Evolutionary conservation across 1,140 invertebrate genomes (phyloP).

Genomic region (Drosophila funebris): DNA sequence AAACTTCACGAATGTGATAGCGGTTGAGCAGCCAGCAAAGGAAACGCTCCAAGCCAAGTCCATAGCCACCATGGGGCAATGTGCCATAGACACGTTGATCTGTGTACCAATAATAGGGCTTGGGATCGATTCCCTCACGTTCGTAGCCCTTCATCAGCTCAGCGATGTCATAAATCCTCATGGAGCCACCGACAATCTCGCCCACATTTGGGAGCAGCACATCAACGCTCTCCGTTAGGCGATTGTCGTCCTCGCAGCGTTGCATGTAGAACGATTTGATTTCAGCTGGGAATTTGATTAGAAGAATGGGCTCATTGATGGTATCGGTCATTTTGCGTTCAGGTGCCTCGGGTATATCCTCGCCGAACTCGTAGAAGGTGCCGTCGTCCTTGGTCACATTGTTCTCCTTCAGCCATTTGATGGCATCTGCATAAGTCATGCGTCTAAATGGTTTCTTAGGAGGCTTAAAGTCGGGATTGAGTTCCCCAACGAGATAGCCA

Average conservation of each 20-base stretch:
- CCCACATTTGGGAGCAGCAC: slow-evolving; percentile 98
- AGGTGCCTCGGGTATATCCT: slow-evolving; percentile 99
- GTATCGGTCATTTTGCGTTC: slow-evolving; percentile 99
- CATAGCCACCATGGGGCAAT: slow-evolving; percentile 98
- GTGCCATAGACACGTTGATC: slow-evolving; percentile 98
- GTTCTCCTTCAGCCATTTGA: slow-evolving; percentile 95
- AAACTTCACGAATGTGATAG: slow-evolving; percentile 98
- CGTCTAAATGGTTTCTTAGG: slow-evolving; percentile 96
- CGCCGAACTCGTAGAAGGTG: slow-evolving; percentile 98
- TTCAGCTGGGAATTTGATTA: slow-evolving; percentile 96
- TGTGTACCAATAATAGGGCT: slow-evolving; percentile 99
- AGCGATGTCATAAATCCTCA: slow-evolving; percentile 97
- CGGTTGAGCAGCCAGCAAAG: slow-evolving; percentile 98
- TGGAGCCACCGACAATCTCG: slow-evolving; percentile 99
- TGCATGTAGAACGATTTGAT: slow-evolving; percentile 99
- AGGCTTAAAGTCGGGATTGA: slow-evolving; percentile 96
- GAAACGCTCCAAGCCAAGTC: slow-evolving; percentile 98
- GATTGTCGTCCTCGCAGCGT: slow-evolving; percentile 91
- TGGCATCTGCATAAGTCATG: slow-evolving; percentile 97
- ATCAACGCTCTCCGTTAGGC: slow-evolving; percentile 98
- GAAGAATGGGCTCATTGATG: slow-evolving; percentile 97
- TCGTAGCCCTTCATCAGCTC: slow-evolving; percentile 95
- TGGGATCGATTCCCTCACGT: slow-evolving; percentile 94
- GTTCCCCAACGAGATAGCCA: slow-evolving; percentile 92
- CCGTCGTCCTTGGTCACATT: slow-evolving; percentile 99